Evolutionary conservation across 2,113 vertebrate genomes (phyloP).

Genomic region (Oryzias melastigma): DNA sequence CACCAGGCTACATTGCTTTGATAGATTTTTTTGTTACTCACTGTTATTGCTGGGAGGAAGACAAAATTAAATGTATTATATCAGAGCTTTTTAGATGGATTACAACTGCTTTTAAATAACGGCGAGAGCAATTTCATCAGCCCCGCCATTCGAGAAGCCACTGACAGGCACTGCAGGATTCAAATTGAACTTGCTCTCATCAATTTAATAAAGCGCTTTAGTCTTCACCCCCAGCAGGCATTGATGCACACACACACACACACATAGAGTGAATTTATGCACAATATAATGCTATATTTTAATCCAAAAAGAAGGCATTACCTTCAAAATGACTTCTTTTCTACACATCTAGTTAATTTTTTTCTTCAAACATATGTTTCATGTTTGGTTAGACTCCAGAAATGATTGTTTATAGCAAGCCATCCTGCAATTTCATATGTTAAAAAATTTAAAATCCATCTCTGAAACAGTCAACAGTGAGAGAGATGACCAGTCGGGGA

Average conservation of each 20-base stretch:
- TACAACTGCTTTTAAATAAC: conserved; percentile 87
- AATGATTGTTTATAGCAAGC: conserved; percentile 49
- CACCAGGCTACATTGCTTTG: conserved; percentile 77
- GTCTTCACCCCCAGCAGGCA: conserved; percentile 68
- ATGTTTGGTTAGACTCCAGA: conserved; percentile 50
- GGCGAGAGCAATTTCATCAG: conserved; percentile 81
- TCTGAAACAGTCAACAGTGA: conserved; percentile 21
- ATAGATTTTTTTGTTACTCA: conserved; percentile 79
- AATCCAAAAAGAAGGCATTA: conserved; percentile 32
- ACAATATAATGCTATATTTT: conserved; percentile 44
- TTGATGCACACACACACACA: conserved; percentile 30
- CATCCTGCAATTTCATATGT: conserved; percentile 27
- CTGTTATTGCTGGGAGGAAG: conserved; percentile 78
- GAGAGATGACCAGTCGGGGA: conserved; percentile 26
- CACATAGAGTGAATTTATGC: conserved; percentile 19
- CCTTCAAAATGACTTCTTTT: conserved; percentile 33
- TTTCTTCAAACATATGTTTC: too few species aligned
- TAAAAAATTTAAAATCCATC: neutral
- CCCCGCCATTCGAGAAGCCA: conserved; percentile 76
- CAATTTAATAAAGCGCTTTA: conserved; percentile 79
- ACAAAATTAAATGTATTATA: conserved; percentile 84
- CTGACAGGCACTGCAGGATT: conserved; percentile 79
- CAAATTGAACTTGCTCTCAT: conserved; percentile 79
- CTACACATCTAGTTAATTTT: conserved; percentile 36
- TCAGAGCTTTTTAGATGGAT: conserved; percentile 82